Evolutionary conservation across 2,113 vertebrate species (phyloP).

Genomic region (Rhynchomys soricoides): DNA sequence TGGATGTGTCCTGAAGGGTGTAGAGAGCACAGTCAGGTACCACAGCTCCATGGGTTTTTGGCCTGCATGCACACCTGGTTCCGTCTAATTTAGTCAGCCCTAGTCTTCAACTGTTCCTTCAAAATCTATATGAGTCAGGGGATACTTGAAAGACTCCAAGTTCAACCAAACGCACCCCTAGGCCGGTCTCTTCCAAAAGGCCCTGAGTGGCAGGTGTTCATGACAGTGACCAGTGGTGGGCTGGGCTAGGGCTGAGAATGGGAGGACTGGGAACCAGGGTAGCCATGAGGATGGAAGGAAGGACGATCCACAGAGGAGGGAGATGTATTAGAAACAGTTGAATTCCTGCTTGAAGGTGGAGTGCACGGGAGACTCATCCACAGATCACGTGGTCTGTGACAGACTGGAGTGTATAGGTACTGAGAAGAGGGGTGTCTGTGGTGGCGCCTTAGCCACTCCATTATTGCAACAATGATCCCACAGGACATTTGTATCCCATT

Average conservation of each 20-base stretch:
- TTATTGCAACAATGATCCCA: background rate
- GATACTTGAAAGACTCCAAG: background rate
- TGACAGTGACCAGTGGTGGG: too few species aligned
- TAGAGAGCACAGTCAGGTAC: background rate
- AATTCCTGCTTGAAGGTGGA: background rate
- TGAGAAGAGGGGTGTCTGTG: too few species aligned
- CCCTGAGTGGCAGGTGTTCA: background rate
- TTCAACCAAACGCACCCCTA: background rate
- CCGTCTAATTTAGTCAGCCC: background rate
- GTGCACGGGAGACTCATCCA: background rate
- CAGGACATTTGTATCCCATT: background rate
- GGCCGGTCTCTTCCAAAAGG: background rate
- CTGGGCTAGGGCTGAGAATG: background rate
- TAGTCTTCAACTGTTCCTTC: background rate
- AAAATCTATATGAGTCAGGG: background rate
- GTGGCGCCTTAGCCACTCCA: rapidly evolving
- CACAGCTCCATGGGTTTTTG: background rate
- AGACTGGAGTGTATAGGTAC: rapidly evolving
- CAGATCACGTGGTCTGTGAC: background rate
- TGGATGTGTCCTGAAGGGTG: background rate
- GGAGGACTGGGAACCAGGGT: background rate
- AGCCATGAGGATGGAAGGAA: rapidly evolving
- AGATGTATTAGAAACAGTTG: background rate
- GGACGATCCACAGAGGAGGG: background rate
- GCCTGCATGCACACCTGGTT: background rate